phyloP scores from a whole-genome alignment of 2,113 vertebrate species.

The Spizaetus ornatus region DNA sequence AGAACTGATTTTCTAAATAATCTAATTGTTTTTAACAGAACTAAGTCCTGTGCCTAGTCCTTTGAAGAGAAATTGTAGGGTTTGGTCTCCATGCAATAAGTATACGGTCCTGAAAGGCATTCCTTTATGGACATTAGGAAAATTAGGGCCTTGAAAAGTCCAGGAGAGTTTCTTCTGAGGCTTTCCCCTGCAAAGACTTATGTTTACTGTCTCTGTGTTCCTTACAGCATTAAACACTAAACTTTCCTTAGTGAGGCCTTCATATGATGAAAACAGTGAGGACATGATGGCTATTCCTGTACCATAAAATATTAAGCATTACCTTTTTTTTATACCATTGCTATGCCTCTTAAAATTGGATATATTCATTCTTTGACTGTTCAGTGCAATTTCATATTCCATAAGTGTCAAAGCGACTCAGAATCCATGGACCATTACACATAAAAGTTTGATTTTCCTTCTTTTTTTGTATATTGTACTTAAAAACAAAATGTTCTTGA shows the following conservation, averaged over 20 bases:
- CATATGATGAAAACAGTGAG: neutral
- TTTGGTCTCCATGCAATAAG: neutral
- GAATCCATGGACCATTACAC: neutral
- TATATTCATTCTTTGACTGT: neutral
- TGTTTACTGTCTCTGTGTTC: neutral
- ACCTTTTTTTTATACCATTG: neutral
- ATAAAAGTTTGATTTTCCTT: neutral
- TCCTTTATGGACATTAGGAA: neutral
- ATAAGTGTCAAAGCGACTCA: neutral
- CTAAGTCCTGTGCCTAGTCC: neutral
- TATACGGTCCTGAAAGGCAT: neutral
- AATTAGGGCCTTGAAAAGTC: neutral
- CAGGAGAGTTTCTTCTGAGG: neutral
- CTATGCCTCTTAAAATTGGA: neutral
- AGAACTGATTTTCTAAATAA: neutral
- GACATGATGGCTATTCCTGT: neutral
- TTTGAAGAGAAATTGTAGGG: neutral
- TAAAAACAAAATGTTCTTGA: neutral
- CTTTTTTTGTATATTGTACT: neutral
- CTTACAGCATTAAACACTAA: neutral
- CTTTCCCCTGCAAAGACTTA: neutral
- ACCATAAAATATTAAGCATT: neutral
- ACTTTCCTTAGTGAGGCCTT: neutral
- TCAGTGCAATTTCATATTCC: neutral
- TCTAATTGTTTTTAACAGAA: neutral